Percentiles rank a stretch among this genome's conserved stretches.
Conservation (phyloP, 2,113 vertebrate genomes). For the Burhinus oedicnemus region DNA sequence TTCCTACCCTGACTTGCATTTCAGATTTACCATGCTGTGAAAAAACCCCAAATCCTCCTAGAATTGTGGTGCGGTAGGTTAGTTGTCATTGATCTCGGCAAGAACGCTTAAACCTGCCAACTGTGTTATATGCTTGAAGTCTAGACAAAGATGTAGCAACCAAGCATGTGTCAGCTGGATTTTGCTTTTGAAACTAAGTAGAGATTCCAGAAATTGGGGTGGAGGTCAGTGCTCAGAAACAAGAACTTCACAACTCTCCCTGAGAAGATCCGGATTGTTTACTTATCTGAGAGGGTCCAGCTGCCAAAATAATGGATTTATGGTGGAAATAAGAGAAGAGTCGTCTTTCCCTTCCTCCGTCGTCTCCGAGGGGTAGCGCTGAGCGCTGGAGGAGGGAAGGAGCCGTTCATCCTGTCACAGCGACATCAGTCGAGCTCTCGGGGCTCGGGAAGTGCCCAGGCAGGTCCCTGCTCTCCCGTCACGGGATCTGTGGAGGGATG, state of each 20-base stretch:
- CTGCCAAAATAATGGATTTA: neutral
- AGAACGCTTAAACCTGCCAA: constrained; percentile 21
- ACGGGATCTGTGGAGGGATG: neutral
- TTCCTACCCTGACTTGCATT: neutral
- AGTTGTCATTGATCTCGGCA: neutral
- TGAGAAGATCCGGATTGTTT: neutral
- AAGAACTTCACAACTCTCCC: neutral
- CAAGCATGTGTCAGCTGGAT: neutral
- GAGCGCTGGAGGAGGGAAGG: rapidly evolving
- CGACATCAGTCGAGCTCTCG: rapidly evolving
- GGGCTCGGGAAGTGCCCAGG: neutral
- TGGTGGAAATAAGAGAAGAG: neutral
- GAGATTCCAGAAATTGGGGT: neutral
- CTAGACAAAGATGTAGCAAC: constrained; percentile 39
- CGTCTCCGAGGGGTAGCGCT: rapidly evolving
- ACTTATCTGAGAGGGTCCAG: neutral
- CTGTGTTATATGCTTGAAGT: constrained; percentile 1
- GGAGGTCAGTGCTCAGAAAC: neutral
- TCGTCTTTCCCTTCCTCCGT: neutral
- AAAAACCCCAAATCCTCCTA: neutral
- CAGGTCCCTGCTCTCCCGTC: neutral
- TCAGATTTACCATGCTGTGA: neutral
- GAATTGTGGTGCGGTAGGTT: neutral
- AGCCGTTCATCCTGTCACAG: neutral
- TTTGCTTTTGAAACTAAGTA: neutral